Evolutionary conservation across 2,888 invertebrate genomes (phyloP), one percentile per base, ranked within the genome.

Genomic region (Balanococcus diminutus): DNA sequence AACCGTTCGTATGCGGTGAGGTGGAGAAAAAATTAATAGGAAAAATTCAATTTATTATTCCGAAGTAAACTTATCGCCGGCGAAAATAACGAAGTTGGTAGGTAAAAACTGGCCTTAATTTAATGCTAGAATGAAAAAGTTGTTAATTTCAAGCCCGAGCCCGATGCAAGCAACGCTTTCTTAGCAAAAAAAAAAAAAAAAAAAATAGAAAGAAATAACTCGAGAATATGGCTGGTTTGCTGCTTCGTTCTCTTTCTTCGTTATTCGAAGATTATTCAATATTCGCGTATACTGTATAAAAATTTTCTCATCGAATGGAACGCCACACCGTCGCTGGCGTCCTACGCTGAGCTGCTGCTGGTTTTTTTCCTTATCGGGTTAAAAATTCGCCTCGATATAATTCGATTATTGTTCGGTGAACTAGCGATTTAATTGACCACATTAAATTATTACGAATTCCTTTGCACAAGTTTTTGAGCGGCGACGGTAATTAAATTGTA

Each of bases 31-130:
- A 32, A 28, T 72, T 72, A 32, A 72, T 72, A 32, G 32, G 32
- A 72, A 72, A 72, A 72, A 72, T 72, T 72, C 32, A 72, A 72
- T 72, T 72, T 72, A 72, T 72, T 72, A 72, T 72, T 72, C 72
- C 72, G 31, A 72, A 31, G 31, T 46, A n/a, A 46, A 46, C 14
- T 72, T 72, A 28, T 72, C 32, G 28, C 72, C 72, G 32, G 32
- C 31, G 22, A 61, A 61, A 61, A 72, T 72, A 72, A 28, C 72
- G 72, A 72, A 72, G 72, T 32, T n/a, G 22, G 61, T 61, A 31
- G 61, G 61, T 61, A 61, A 72, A 72, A 72, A 72, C 72, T 32
- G 72, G 72, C 72, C 72, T 72, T 28, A 72, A 72, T 72, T 72
- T 32, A n/a, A 32, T 61, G 72, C 31, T 72, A 31, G 72, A 72